A percentile compares a stretch with the other conserved stretches of the same genome.
Evolutionary conservation across 2,113 vertebrate species (phyloP).

Genomic region (Cryptotis parvus): DNA sequence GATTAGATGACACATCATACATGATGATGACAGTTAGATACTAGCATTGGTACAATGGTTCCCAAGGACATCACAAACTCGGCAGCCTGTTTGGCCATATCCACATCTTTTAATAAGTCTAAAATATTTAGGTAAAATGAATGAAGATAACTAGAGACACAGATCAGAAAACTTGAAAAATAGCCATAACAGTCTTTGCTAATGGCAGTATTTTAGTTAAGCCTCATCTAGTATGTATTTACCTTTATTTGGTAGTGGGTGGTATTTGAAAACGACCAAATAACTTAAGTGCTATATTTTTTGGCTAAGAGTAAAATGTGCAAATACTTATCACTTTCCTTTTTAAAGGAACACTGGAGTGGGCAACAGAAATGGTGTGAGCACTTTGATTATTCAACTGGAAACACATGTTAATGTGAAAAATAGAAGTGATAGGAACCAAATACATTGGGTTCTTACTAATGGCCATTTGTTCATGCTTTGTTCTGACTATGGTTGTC

Average conservation of each 20-base stretch:
- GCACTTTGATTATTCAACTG: constrained; percentile 44
- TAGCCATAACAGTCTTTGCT: not conserved
- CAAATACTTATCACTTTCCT: not conserved
- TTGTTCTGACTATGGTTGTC: constrained; percentile 19
- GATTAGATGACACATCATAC: not conserved
- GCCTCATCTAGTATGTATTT: not conserved
- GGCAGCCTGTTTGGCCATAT: not conserved
- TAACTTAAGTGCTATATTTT: not conserved
- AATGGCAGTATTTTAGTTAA: constrained; percentile 14
- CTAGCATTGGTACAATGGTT: not conserved
- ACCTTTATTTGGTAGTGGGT: not conserved
- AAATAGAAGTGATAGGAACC: constrained; percentile 51
- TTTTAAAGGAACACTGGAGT: constrained; percentile 52
- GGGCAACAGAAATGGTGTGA: constrained; percentile 56
- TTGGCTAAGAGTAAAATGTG: not conserved
- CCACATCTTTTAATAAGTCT: not conserved
- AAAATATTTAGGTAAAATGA: not conserved
- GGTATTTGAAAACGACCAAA: constrained; percentile 23
- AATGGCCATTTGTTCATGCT: constrained; percentile 15
- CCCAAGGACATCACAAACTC: not conserved
- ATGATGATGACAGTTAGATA: constrained; percentile 19
- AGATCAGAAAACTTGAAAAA: constrained; percentile 1
- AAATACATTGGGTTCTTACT: constrained; percentile 36
- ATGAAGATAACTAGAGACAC: not conserved
- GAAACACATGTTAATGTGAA: constrained; percentile 68